Percentiles rank a stretch among this genome's conserved stretches.
Conservation (phyloP, 2,797 vertebrate genomes). For the Labeo calbasu region DNA sequence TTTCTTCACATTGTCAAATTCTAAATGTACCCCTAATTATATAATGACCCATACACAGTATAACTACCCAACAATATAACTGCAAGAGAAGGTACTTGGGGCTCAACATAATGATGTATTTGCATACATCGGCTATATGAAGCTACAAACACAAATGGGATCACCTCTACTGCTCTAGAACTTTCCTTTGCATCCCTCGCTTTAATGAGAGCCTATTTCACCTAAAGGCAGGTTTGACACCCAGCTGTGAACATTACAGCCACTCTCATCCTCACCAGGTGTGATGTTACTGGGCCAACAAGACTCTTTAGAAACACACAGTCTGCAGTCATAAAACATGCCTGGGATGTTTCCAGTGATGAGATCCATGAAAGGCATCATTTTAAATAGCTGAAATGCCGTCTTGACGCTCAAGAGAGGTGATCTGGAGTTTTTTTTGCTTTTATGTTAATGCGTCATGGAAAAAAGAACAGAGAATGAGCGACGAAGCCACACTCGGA, state of each 20-base stretch:
- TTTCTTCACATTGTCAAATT: too few relatives aligned
- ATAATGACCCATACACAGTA: too few relatives aligned
- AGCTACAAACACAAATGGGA: too few relatives aligned
- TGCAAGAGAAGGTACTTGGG: too few relatives aligned
- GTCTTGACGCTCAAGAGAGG: conserved; percentile 62
- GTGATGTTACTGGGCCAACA: conserved; percentile 7
- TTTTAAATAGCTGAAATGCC: conserved; percentile 58
- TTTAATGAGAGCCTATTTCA: conserved; percentile 1
- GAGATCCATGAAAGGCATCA: conserved; percentile 58
- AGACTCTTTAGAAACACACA: conserved; percentile 41
- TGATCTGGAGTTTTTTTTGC: conserved; percentile 41
- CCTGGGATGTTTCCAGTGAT: conserved; percentile 68
- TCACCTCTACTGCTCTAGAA: not conserved
- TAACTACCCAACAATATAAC: too few relatives aligned
- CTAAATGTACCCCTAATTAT: too few relatives aligned
- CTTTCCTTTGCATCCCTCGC: not conserved
- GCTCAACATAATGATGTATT: too few relatives aligned
- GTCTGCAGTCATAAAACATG: conserved; percentile 35
- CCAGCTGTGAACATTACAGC: conserved; percentile 51
- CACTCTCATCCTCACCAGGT: conserved; percentile 37
- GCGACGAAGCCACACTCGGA: not conserved
- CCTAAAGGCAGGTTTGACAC: conserved; percentile 3
- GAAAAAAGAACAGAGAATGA: not conserved
- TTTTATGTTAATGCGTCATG: not conserved
- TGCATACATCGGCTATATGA: too few relatives aligned